Evolutionary conservation across 2,113 vertebrate genomes (phyloP).

Genomic region (Ceuthmochares aereus): DNA sequence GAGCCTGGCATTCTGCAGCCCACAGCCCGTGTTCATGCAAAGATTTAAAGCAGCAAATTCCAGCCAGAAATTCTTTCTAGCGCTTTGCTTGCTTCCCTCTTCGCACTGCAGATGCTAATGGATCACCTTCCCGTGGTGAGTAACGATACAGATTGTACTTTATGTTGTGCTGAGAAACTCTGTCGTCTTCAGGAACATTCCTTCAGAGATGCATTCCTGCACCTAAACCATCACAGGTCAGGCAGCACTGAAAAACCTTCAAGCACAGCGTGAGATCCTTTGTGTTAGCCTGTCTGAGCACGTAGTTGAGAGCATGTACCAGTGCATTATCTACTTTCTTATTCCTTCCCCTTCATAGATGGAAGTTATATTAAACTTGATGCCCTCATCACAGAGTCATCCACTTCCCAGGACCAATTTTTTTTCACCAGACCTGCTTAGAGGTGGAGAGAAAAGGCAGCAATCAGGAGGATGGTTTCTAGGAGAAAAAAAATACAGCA

Average conservation of each 20-base stretch:
- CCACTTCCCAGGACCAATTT: background rate
- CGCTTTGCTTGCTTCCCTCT: conserved; percentile 23
- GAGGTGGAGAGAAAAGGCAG: background rate
- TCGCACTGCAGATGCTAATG: conserved; percentile 13
- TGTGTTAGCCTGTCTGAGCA: background rate
- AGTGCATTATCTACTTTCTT: background rate
- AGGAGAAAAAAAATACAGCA: background rate
- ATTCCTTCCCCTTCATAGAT: background rate
- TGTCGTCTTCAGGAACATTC: background rate
- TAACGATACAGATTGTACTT: background rate
- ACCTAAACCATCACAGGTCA: background rate
- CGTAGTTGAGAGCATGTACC: background rate
- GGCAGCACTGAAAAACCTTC: background rate
- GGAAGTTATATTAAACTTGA: background rate
- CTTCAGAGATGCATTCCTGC: background rate
- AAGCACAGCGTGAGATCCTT: background rate
- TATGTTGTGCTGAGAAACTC: background rate
- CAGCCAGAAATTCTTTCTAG: conserved; percentile 43
- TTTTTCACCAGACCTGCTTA: background rate
- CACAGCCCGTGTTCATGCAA: background rate
- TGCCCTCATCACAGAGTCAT: fast-evolving
- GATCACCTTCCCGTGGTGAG: conserved; percentile 3
- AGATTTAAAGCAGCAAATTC: background rate
- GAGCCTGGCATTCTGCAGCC: background rate
- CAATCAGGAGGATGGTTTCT: background rate